Evolutionary conservation across 2,797 vertebrate species (phyloP).

Genomic region (Hafferia zeledoni): DNA sequence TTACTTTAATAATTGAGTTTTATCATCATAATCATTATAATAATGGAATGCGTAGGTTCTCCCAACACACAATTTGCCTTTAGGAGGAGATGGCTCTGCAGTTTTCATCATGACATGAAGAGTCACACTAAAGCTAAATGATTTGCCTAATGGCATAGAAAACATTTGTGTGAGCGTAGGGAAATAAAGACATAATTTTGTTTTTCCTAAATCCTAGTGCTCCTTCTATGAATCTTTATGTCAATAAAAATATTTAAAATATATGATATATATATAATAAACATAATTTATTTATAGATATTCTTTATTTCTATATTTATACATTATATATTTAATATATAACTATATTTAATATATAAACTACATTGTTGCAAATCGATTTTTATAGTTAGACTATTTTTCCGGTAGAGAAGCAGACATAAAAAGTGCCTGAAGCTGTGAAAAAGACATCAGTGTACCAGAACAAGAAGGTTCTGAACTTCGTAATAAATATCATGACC

Average conservation of each 20-base stretch:
- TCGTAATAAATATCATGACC: neutral
- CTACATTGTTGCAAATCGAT: neutral
- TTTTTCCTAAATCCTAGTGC: neutral
- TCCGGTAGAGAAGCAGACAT: neutral
- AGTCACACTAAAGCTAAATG: neutral
- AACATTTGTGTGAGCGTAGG: neutral
- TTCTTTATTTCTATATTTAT: too few relatives aligned
- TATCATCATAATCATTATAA: neutral
- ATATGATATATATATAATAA: neutral
- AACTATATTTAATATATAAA: neutral
- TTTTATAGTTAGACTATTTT: neutral
- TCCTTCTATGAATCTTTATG: neutral
- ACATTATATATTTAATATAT: too few relatives aligned
- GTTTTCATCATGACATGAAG: neutral
- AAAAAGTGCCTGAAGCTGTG: neutral
- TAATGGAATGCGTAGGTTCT: neutral
- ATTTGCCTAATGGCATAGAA: neutral
- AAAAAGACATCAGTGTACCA: neutral
- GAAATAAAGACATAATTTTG: neutral
- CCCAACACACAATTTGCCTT: neutral
- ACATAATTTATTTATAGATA: too few relatives aligned
- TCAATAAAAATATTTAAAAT: neutral
- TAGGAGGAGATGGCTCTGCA: rapidly evolving
- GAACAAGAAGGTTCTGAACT: neutral
- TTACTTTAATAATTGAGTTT: neutral